Evolutionary conservation across 2,113 vertebrate genomes (phyloP).

Genomic region (Tor tambroides): DNA sequence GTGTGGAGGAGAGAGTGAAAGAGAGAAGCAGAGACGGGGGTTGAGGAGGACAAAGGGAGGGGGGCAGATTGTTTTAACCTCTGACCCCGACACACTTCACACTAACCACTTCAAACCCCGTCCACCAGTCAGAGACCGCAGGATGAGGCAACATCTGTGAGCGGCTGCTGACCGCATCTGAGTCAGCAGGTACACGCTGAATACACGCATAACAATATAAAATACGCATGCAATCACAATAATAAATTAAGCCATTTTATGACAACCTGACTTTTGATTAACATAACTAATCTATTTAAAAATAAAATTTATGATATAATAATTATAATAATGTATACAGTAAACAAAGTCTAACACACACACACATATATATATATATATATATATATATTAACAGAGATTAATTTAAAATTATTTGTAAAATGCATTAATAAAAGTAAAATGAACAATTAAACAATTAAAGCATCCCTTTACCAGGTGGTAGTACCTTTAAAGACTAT

Average conservation of each 20-base stretch:
- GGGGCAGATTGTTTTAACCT: constrained; percentile 76
- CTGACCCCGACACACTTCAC: constrained; percentile 76
- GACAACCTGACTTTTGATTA: not conserved
- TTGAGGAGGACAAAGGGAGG: constrained; percentile 47
- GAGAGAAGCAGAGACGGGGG: constrained; percentile 29
- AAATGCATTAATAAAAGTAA: too few relatives aligned
- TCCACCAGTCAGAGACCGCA: constrained; percentile 57
- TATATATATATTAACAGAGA: too few relatives aligned
- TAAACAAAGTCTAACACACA: too few relatives aligned
- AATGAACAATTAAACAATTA: too few relatives aligned
- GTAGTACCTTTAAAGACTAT: not conserved
- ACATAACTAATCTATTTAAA: not conserved
- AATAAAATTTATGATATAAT: too few relatives aligned
- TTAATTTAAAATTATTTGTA: too few relatives aligned
- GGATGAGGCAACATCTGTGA: constrained; percentile 48
- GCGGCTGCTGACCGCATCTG: constrained; percentile 44
- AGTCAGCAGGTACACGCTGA: not conserved
- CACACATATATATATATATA: too few relatives aligned
- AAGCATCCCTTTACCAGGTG: not conserved
- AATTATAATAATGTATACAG: too few relatives aligned
- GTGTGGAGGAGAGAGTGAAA: constrained; percentile 49
- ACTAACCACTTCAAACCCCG: constrained; percentile 77
- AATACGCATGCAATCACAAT: not conserved
- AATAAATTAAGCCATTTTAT: not conserved
- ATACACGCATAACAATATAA: not conserved